A percentile compares a stretch with the other conserved stretches of the same genome.
Evolutionary conservation across 2,113 vertebrate genomes (phyloP).

Genomic region (Sialia sialis): DNA sequence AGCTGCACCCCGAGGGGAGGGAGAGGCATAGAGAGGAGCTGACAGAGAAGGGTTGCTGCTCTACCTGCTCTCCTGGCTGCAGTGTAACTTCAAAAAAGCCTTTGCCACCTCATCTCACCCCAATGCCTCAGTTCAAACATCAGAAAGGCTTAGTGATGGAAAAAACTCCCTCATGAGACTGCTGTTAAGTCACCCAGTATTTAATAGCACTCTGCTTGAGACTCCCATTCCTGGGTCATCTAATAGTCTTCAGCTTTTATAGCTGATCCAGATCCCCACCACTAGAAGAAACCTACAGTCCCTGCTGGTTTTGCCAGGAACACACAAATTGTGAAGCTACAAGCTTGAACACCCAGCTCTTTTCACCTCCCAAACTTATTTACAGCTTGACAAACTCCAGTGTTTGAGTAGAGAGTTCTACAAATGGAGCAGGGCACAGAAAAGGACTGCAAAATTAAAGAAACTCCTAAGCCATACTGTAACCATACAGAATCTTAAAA

Average conservation of each 20-base stretch:
- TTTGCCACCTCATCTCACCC: neutral
- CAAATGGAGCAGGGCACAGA: neutral
- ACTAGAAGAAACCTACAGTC: neutral
- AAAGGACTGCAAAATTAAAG: neutral
- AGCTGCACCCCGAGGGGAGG: neutral
- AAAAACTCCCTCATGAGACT: neutral
- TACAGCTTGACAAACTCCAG: neutral
- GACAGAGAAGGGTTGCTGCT: neutral
- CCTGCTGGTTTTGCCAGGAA: neutral
- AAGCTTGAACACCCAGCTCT: neutral
- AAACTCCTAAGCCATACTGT: neutral
- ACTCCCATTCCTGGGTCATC: neutral
- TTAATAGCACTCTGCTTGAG: neutral
- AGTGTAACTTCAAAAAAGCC: neutral
- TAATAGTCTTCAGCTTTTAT: neutral
- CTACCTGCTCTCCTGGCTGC: neutral
- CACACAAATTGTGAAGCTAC: neutral
- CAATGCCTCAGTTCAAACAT: neutral
- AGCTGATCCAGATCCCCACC: neutral
- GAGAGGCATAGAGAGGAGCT: neutral
- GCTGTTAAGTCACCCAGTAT: neutral
- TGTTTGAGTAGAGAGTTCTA: neutral
- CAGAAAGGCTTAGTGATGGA: neutral
- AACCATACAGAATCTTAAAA: neutral
- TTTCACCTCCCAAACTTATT: neutral